phyloP scores from a whole-genome alignment of 2,888 invertebrate species.

The Carcina quercana region DNA sequence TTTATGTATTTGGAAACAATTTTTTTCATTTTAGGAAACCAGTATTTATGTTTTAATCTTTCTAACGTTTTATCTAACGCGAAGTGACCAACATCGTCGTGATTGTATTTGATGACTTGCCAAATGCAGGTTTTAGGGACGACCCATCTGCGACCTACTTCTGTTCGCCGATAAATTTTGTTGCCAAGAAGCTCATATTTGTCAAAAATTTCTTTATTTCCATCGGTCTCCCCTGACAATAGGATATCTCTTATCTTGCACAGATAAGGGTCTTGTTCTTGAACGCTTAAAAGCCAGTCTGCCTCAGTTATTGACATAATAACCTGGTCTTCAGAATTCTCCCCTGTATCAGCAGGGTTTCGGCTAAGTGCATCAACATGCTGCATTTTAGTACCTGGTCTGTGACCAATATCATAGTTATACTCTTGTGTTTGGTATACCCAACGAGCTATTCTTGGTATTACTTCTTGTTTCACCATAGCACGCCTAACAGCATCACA shows the following conservation, averaged over 20 bases:
- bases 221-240: neutral
- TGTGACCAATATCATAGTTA: neutral
- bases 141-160: neutral
- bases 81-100: conserved; percentile 1
- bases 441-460: neutral
- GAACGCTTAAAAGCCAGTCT: neutral
- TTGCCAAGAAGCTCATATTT: neutral
- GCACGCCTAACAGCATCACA: neutral
- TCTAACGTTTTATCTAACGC: neutral
- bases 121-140: neutral
- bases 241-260: neutral
- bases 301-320: neutral
- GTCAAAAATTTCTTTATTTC: neutral
- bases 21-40: neutral
- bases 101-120: neutral
- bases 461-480: neutral
- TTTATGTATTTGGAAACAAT: conserved; percentile 1
- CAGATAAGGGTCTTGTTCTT: neutral
- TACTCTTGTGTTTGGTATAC: neutral
- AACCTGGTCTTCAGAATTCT: neutral
- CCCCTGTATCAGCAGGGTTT: neutral
- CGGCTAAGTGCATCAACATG: neutral
- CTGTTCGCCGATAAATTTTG: neutral
- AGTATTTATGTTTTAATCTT: neutral
- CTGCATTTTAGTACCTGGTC: neutral